Evolutionary conservation across 1,140 invertebrate species (phyloP), one percentile per base, ranked within the genome.

Genomic region (Caenorhabditis briggsae): DNA sequence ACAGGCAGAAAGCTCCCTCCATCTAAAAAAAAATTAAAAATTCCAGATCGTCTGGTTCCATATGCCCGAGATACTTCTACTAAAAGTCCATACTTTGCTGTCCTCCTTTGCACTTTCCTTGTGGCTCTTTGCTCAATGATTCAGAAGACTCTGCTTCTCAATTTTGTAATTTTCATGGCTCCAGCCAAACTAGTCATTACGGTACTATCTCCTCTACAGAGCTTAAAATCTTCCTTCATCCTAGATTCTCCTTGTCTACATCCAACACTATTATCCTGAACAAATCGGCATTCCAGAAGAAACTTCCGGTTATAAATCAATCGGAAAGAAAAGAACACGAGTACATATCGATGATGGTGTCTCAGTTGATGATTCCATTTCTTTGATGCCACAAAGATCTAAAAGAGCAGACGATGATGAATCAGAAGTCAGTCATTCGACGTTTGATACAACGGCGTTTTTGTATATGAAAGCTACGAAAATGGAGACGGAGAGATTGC

Each of bases 201-300:
- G 16, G 82, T 78, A 50, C 18, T 64, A 9, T n/a, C 64, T 64
- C 11, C 23, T 5, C 8, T 64, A 5, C 11, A 11, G 0, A 41
- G 18, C 18, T 46, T 23, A 23, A 33, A 64, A 64, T 0, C 8
- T 2, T 33, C 11, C 0, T 43, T 18, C 0, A 43, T 43, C 70
- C n/a, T 43, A 84, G 83, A 70, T 86, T 46, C 56, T 70, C 33
- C 74, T 86, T 3, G 70, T 70, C n/a, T 82, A 82, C 46, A 48
- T 86, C 20, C 85, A 86, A 64, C 85, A 86, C 33, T 86, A 86
- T 12, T 74, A 61, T 65, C 74, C 74, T 9, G 85, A 86, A 33
- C 85, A 48, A 59, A 56, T 86, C 2, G 85, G 85, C 18, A 64
- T 86, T 46, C 85, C 85, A 41, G 64, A 86, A 14, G 85, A 86